These are phyloP conservation scores for Pseudorhombus dupliciocellatus DNA, from an alignment of 2,113 vertebrate species.

Conservation along the genomic window DNA sequence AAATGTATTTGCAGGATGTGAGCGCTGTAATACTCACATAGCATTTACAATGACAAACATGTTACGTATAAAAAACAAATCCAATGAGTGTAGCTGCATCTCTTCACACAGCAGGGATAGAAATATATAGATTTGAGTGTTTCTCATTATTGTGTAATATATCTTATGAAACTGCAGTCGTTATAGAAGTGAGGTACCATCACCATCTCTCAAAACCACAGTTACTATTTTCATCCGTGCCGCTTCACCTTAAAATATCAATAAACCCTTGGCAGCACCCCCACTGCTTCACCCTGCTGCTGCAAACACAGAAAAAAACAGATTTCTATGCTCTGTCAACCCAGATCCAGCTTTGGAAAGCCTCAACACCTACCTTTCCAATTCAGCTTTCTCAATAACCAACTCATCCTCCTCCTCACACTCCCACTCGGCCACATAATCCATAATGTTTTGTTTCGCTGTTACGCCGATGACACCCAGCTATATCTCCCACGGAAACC, in stretches of 20 bases:
- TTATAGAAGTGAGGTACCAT: constrained; percentile 35
- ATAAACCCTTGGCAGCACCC: constrained; percentile 52
- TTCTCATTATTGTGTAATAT: constrained; percentile 35
- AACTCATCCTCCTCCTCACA: constrained; percentile 70
- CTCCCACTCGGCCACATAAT: constrained; percentile 70
- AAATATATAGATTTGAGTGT: neutral
- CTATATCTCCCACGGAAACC: constrained; percentile 59
- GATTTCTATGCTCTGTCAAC: constrained; percentile 68
- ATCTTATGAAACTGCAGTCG: constrained; percentile 27
- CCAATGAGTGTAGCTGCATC: neutral
- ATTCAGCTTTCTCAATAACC: constrained; percentile 69
- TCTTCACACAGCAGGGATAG: neutral
- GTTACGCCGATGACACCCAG: constrained; percentile 59
- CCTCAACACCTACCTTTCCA: constrained; percentile 69
- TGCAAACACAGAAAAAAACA: constrained; percentile 43
- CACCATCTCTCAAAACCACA: constrained; percentile 36
- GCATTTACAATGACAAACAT: neutral
- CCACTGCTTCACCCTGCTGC: constrained; percentile 46
- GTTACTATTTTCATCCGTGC: constrained; percentile 46
- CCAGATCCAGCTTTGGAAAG: constrained; percentile 72
- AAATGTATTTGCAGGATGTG: neutral
- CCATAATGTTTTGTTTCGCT: constrained; percentile 60
- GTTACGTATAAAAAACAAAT: neutral
- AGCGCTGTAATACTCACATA: neutral
- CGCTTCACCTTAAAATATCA: constrained; percentile 70